Evolutionary conservation across 2,113 vertebrate genomes (phyloP).

Genomic region (Phaetusa simplex): DNA sequence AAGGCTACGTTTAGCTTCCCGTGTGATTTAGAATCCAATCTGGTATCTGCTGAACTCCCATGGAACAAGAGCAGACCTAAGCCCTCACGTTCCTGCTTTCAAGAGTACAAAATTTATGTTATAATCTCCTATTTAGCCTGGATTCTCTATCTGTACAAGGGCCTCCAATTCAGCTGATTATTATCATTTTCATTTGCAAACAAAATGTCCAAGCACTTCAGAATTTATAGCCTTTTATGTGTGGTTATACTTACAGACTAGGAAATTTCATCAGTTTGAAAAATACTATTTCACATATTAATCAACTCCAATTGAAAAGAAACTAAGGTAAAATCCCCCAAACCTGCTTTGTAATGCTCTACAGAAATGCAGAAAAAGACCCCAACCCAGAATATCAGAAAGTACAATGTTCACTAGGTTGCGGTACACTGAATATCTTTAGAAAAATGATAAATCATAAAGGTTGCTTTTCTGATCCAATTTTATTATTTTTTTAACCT

Average conservation of each 20-base stretch:
- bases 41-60: constrained; percentile 19
- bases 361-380: neutral
- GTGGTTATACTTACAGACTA: neutral
- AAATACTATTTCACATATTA: neutral
- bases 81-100: neutral
- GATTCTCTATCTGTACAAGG: neutral
- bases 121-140: neutral
- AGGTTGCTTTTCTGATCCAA: neutral
- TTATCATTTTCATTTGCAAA: neutral
- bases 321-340: accelerated
- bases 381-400: neutral
- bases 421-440: neutral
- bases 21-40: constrained; percentile 21
- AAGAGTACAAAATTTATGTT: neutral
- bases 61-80: neutral
- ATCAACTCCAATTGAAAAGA: neutral
- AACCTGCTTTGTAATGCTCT: neutral
- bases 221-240: neutral
- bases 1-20: constrained; percentile 15
- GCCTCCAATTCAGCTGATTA: neutral
- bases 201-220: neutral
- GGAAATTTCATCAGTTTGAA: neutral
- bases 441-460: neutral
- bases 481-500: neutral
- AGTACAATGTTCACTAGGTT: neutral